A percentile compares a stretch with the other conserved stretches of the same genome.
These are phyloP conservation scores for Stylophora pistillata DNA, from an alignment of 64 coral and sea anemone genomes.

Conservation along the genomic window DNA sequence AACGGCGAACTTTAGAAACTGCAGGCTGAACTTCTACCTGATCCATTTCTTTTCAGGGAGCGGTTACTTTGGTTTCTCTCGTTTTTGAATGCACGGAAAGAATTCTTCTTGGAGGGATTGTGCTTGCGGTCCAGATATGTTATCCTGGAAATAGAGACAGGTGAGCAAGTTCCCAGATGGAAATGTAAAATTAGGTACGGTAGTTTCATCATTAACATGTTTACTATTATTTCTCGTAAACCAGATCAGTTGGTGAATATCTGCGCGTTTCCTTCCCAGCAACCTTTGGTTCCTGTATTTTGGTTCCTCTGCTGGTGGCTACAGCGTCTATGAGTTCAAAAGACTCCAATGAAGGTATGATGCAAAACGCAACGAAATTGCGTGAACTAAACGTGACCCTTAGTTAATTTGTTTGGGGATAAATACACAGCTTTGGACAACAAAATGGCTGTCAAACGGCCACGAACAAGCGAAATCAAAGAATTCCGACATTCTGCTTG, in stretches of 20 bases:
- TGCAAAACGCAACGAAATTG: background rate
- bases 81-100: constrained; percentile 15
- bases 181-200: background rate
- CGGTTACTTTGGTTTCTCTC: background rate
- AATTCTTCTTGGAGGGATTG: constrained; percentile 1
- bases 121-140: background rate
- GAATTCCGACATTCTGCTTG: too few species aligned
- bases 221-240: background rate
- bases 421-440: too few species aligned
- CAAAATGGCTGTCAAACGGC: too few species aligned
- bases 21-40: too few species aligned
- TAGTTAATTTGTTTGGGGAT: too few species aligned
- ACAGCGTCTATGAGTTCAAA: constrained; percentile 25
- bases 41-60: background rate
- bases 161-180: background rate
- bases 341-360: constrained; percentile 2
- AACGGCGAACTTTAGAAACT: too few species aligned
- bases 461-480: too few species aligned
- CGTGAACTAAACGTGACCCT: too few species aligned
- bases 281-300: background rate
- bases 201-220: too few species aligned
- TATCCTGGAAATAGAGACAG: background rate
- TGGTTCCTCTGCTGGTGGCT: constrained; percentile 10
- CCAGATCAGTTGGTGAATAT: constrained; percentile 6
- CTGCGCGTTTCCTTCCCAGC: constrained; percentile 30